Evolutionary conservation across 2,797 vertebrate species (phyloP).

Genomic region (Eulemur mongoz): DNA sequence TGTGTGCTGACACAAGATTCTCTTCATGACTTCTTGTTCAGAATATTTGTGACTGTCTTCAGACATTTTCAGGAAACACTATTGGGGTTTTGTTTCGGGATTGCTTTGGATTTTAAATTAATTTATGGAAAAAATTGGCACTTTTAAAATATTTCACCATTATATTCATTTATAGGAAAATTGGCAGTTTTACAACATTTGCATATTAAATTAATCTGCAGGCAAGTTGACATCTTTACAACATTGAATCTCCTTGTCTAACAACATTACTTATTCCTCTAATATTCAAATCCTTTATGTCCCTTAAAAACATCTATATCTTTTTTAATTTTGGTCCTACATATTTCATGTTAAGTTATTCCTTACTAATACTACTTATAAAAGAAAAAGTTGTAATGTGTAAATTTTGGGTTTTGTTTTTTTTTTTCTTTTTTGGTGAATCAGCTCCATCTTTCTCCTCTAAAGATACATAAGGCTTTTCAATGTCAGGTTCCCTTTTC

Average conservation of each 20-base stretch:
- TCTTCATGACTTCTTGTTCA: not conserved
- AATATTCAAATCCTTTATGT: not conserved
- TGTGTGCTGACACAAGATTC: not conserved
- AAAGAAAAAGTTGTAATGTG: not conserved
- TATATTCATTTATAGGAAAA: not conserved
- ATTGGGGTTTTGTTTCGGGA: not conserved
- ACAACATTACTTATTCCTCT: not conserved
- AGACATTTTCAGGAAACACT: not conserved
- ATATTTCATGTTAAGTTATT: not conserved
- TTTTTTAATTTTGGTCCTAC: slow-evolving; percentile 20
- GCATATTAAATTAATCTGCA: not conserved
- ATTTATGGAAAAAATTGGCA: not conserved
- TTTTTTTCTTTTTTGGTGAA: not conserved
- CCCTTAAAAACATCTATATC: not conserved
- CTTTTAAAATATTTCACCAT: not conserved
- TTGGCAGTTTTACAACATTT: not conserved
- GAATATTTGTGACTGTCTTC: not conserved
- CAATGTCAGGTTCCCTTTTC: not conserved
- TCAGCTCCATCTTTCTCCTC: not conserved
- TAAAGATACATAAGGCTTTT: not conserved
- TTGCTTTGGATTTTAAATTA: slow-evolving; percentile 32
- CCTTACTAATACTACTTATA: not conserved
- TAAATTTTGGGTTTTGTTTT: too few species aligned
- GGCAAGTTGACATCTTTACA: not conserved
- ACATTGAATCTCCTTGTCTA: not conserved